Base-by-base conservation (phyloP, 2,888 invertebrate genomes). In the Leuctra nigra region DNA sequence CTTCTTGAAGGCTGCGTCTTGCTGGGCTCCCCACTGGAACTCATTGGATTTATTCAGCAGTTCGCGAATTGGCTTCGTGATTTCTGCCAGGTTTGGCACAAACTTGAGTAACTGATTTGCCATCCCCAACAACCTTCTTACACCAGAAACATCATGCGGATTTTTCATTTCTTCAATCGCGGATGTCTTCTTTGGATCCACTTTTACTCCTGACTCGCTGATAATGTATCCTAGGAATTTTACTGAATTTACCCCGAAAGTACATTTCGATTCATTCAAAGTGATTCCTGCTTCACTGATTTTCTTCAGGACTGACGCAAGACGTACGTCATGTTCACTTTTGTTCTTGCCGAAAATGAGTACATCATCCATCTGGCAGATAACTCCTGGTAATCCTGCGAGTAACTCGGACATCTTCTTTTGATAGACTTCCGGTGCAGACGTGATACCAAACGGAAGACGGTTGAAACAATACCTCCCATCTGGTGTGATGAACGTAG, bases 121-220 rank as follows among this genome's bases (percentile, higher is more conserved):
- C 44, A 57, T 54, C 13, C 59, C 61, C 16, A 61, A 35, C 22
- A 60, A 56, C 9, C 53, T 16, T 24, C 56, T 23, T 1, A 60
- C 20, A n/a, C 57, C 56, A 22, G 53, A 54, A 29, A 22, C 39
- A 36, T 35, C 50, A 14, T 53, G 38, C 16, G 61, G 61, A n/a
- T 53, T 33, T 25, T 16, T 35, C 41, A 60, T 50, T 16, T 60
- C 24, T 4, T 18, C 23, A 29, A 61, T 56, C 3, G 59, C 59
- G 23, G 33, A 29, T 1, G 56, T 29, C 29, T 58, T 61, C 13
- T 58, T 50, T 23, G 39, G 56, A 20, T 60, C 59, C 14, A 50
- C 36, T n/a, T 38, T 14, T 20, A 61, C 23, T 23, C 53, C 54
- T 14, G 48, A 41, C 18, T 71, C 48, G 69, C 59, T 35, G 69